Conservation (phyloP, 2,888 invertebrate species). For the Drosophila melanosoma region DNA sequence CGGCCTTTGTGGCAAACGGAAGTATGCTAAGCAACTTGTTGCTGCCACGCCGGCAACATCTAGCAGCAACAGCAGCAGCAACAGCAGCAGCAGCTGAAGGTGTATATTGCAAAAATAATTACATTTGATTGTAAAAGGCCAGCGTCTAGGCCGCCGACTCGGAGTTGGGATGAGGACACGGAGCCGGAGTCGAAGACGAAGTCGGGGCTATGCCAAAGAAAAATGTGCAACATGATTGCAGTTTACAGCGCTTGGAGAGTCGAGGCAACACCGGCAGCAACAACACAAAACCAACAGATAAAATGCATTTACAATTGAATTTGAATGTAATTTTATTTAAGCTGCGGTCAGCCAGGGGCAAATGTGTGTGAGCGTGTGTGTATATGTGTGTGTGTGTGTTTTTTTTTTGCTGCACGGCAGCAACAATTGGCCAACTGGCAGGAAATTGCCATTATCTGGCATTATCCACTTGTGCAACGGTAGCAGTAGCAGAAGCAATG, state of each 20-base stretch:
- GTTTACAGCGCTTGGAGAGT: conserved; percentile 70
- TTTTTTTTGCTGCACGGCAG: conserved; percentile 58
- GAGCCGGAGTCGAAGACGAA: conserved; percentile 19
- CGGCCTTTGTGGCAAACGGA: conserved; percentile 81
- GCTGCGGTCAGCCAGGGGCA: conserved; percentile 80
- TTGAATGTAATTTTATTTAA: conserved; percentile 83
- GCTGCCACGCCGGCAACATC: conserved; percentile 70
- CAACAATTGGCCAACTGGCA: conserved; percentile 82
- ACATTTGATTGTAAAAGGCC: conserved; percentile 83
- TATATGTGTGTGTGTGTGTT: conserved; percentile 13
- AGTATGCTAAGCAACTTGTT: conserved; percentile 83
- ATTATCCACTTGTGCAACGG: conserved; percentile 81
- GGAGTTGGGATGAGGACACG: conserved; percentile 18
- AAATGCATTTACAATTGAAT: conserved; percentile 84
- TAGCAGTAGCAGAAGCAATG: conserved; percentile 40
- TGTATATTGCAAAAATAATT: conserved; percentile 81
- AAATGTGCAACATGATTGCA: conserved; percentile 84
- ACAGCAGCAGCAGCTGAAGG: conserved; percentile 69
- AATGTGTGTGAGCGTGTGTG: conserved; percentile 26
- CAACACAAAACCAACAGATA: conserved; percentile 81
- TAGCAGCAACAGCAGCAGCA: conserved; percentile 44
- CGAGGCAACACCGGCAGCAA: conserved; percentile 47
- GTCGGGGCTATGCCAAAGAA: conserved; percentile 64
- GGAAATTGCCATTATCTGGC: conserved; percentile 82
- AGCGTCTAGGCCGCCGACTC: conserved; percentile 61